Conservation (phyloP, 2,888 invertebrate genomes). For the Rutpela maculata region DNA sequence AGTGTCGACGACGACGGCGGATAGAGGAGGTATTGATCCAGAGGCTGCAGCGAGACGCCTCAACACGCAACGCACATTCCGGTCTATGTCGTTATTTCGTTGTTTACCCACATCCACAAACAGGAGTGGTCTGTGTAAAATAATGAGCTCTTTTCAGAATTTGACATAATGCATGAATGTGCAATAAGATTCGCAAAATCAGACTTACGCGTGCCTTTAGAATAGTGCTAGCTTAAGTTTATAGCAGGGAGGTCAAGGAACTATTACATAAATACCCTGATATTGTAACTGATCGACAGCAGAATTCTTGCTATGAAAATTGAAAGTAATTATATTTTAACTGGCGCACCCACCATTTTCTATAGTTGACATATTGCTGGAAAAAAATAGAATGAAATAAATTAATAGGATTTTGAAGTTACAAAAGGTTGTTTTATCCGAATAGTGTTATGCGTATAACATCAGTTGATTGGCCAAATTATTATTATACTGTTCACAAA, state of each 20-base stretch:
- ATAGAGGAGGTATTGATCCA: constrained; percentile 62
- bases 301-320: no score
- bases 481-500: no score
- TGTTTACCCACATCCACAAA: background rate
- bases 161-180: background rate
- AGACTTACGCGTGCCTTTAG: background rate
- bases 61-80: constrained; percentile 59
- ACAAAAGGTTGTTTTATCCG: no score
- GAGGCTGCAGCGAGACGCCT: constrained; percentile 64
- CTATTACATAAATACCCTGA: background rate
- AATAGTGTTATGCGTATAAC: no score
- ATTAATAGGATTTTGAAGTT: no score
- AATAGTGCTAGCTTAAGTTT: background rate
- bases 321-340: background rate
- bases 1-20: constrained; percentile 56
- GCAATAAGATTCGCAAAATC: background rate
- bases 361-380: no score
- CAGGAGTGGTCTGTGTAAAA: constrained; percentile 5
- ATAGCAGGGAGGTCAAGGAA: background rate
- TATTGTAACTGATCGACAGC: no score
- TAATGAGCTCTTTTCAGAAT: background rate
- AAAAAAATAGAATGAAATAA: no score
- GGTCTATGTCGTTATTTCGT: constrained; percentile 33
- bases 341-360: background rate
- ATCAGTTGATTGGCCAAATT: no score